phyloP scores from a whole-genome alignment of 1,140 invertebrate species.

The Neelides sp. region DNA sequence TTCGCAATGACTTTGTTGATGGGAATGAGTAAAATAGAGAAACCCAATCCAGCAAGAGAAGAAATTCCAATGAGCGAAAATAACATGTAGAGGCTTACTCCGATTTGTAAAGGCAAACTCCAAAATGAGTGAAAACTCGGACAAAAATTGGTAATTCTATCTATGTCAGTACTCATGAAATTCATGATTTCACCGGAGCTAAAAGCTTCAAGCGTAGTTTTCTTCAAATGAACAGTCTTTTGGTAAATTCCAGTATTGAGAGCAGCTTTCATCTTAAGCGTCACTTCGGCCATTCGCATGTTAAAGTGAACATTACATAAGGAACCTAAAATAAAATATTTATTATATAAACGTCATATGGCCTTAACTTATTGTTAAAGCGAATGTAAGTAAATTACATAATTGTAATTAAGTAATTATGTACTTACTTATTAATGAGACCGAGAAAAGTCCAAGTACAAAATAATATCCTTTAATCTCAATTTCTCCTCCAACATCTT shows the following conservation, averaged over 20 bases:
- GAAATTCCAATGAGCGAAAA: conserved; percentile 78
- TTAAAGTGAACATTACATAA: conserved; percentile 78
- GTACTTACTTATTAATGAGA: conserved; percentile 48
- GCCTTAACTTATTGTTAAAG: background rate
- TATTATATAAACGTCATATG: conserved; percentile 8
- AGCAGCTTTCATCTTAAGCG: conserved; percentile 71
- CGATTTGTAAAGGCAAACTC: conserved; percentile 61
- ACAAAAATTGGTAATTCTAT: conserved; percentile 78
- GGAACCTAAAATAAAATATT: conserved; percentile 42
- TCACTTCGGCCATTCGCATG: conserved; percentile 70
- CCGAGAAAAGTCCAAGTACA: conserved; percentile 54
- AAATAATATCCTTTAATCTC: conserved; percentile 57
- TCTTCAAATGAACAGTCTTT: conserved; percentile 57
- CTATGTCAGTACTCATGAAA: conserved; percentile 87
- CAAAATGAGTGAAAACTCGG: conserved; percentile 91
- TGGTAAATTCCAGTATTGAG: conserved; percentile 73
- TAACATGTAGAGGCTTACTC: conserved; percentile 65
- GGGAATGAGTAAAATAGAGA: conserved; percentile 79
- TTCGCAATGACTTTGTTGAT: conserved; percentile 83
- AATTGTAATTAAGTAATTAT: background rate
- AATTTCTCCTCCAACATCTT: conserved; percentile 35
- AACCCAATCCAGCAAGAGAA: conserved; percentile 76
- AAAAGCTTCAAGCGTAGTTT: conserved; percentile 34
- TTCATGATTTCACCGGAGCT: conserved; percentile 80
- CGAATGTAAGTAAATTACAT: background rate